A percentile compares a stretch with the other conserved stretches of the same genome.
These are phyloP conservation scores for Epicampocera succincta DNA, from an alignment of 2,888 invertebrate species.

Conservation along the genomic window DNA sequence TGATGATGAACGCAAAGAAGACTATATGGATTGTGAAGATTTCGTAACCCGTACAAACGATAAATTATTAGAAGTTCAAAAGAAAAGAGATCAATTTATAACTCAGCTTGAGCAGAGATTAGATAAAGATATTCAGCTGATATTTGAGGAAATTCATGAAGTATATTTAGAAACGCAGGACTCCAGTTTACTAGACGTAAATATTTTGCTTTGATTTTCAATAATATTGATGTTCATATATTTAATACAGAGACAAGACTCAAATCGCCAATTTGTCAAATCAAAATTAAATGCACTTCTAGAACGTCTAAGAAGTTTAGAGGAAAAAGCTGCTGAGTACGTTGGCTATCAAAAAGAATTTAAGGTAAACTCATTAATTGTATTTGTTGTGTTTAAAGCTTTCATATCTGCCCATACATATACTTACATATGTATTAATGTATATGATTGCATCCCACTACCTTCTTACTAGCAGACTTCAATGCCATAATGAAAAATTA, in stretches of 20 bases:
- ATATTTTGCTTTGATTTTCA: slow-evolving; percentile 29
- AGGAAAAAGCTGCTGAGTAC: slow-evolving; percentile 88
- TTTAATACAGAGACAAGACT: slow-evolving; percentile 85
- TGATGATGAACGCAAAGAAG: slow-evolving; percentile 86
- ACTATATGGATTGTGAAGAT: slow-evolving; percentile 81
- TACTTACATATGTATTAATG: too few species aligned
- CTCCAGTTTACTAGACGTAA: slow-evolving; percentile 77
- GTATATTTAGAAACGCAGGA: slow-evolving; percentile 87
- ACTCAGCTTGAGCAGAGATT: slow-evolving; percentile 87
- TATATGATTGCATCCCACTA: too few species aligned
- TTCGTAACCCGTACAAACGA: slow-evolving; percentile 83
- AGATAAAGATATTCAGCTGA: slow-evolving; percentile 88
- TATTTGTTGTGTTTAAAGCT: too few species aligned
- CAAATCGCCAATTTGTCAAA: slow-evolving; percentile 86
- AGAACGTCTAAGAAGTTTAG: slow-evolving; percentile 85
- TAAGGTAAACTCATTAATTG: slow-evolving; percentile 83
- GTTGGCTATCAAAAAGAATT: slow-evolving; percentile 92
- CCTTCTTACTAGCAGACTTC: too few species aligned
- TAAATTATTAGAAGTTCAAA: slow-evolving; percentile 84
- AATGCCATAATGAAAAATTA: too few species aligned
- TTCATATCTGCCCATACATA: too few species aligned
- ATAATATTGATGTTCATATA: neutral
- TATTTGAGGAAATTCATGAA: slow-evolving; percentile 88
- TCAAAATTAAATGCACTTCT: slow-evolving; percentile 85
- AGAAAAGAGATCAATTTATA: slow-evolving; percentile 87